Base-by-base conservation (phyloP, 2,888 invertebrate species). In the Protula sp. region DNA sequence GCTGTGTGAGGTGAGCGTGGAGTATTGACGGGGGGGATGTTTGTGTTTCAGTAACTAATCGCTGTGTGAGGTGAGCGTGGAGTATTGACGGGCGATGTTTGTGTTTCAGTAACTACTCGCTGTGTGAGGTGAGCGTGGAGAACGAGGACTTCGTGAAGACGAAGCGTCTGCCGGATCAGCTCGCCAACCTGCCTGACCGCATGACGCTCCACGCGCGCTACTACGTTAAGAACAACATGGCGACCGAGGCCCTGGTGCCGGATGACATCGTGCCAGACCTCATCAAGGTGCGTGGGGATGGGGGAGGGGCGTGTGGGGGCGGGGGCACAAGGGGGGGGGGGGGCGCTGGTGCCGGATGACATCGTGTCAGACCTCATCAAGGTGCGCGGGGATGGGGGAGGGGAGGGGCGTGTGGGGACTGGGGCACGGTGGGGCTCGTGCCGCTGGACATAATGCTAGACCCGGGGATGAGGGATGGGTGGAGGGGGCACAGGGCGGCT, bases 271-370 rank as follows among this genome's bases (percentile, higher is more conserved):
- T 94, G 19, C 88, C 90, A 19, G 81, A 78, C 51, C 85, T 99
- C 67, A 87, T 94, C 54, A 87, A 94, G 24, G 65, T 63, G 22
- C 54, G 50, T n/a, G n/a, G n/a, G n/a, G n/a, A n/a, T n/a, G n/a
- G n/a, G n/a, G n/a, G n/a, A n/a, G n/a, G n/a, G n/a, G n/a, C n/a
- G n/a, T n/a, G n/a, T n/a, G n/a, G n/a, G n/a, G n/a, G n/a, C n/a
- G n/a, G n/a, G n/a, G n/a, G n/a, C n/a, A n/a, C n/a, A 69, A 98
- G 98, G 80, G 91, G 91, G 72, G n/a, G n/a, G n/a, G 56, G 97
- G 97, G 82, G 92, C 94, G 30, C 85, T 98, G 75, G 94, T 98
- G 76, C 93, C 95, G 71, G 98, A 98, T 82, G 97, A 98, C 73
- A 86, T 95, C 83, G 94, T 94, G 19, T 88, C 90, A 14, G 81